Evolutionary conservation across 2,113 vertebrate genomes (phyloP).

Genomic region (Typhlomys cinereus): DNA sequence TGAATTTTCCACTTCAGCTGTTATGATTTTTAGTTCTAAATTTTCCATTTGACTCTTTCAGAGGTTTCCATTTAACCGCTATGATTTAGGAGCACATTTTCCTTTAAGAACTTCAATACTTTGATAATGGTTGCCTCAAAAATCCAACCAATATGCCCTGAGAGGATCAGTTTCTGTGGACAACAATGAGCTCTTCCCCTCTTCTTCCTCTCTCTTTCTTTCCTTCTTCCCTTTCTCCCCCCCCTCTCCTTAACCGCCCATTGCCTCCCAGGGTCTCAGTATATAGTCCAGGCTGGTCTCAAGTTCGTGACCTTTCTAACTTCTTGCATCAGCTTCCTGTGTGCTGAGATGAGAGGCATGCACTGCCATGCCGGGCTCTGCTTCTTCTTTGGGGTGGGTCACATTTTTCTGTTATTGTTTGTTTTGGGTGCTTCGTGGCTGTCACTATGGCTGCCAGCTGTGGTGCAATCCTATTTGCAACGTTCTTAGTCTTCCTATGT

Average conservation of each 20-base stretch:
- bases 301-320: neutral
- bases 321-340: neutral
- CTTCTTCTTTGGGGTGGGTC: neutral
- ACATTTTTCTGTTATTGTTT: neutral
- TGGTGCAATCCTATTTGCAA: neutral
- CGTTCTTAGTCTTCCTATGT: neutral
- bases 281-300: neutral
- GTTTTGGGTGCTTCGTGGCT: neutral
- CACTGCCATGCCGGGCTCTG: neutral
- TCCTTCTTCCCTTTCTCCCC: no score
- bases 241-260: no score
- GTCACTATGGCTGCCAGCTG: no score
- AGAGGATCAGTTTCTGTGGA: neutral
- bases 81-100: no score
- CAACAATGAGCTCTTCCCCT: no score
- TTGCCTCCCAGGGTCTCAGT: no score
- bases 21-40: no score
- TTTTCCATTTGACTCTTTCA: no score
- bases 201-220: no score
- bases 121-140: constrained; percentile 26
- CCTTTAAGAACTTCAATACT: no score
- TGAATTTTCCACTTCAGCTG: no score
- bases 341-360: neutral
- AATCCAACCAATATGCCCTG: neutral
- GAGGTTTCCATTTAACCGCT: no score